Evolutionary conservation across 2,888 invertebrate species (phyloP).

Genomic region (Orgyia antiqua): DNA sequence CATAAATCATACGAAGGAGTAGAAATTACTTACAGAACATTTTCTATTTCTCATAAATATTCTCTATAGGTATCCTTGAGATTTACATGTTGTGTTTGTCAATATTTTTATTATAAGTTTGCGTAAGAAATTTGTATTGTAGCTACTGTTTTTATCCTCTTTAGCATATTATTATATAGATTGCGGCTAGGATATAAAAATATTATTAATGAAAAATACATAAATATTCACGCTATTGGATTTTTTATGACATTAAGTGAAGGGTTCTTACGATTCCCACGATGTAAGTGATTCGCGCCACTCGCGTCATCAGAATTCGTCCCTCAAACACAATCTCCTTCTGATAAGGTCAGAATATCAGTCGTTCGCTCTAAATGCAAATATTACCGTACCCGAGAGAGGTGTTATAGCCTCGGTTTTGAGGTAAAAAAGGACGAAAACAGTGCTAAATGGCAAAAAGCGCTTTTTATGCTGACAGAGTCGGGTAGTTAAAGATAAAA

Average conservation of each 20-base stretch:
- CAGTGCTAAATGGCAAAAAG: conserved; percentile 69
- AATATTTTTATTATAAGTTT: too few species aligned
- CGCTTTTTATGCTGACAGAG: conserved; percentile 67
- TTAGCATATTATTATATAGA: too few species aligned
- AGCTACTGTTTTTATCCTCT: too few species aligned
- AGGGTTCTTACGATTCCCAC: conserved; percentile 21
- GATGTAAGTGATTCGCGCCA: conserved; percentile 41
- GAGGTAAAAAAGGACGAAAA: conserved; percentile 69
- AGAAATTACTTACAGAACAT: too few species aligned
- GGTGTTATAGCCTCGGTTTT: conserved; percentile 70
- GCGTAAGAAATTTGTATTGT: too few species aligned
- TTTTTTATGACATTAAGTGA: conserved; percentile 31
- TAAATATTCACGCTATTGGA: conserved; percentile 14
- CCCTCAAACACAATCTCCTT: conserved; percentile 67
- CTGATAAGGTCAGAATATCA: conserved; percentile 74
- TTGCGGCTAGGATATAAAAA: too few species aligned
- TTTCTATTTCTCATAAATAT: too few species aligned
- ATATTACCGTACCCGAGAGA: conserved; percentile 72
- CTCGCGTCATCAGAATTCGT: conserved; percentile 59
- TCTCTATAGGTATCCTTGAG: too few species aligned
- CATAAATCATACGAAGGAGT: too few species aligned
- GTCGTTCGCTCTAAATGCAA: conserved; percentile 76
- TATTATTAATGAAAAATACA: too few species aligned
- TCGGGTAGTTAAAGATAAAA: conserved; percentile 68
- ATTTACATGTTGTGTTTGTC: too few species aligned